phyloP scores from a whole-genome alignment of 1,140 invertebrate genomes.

The Panagrolaimus sp. region DNA sequence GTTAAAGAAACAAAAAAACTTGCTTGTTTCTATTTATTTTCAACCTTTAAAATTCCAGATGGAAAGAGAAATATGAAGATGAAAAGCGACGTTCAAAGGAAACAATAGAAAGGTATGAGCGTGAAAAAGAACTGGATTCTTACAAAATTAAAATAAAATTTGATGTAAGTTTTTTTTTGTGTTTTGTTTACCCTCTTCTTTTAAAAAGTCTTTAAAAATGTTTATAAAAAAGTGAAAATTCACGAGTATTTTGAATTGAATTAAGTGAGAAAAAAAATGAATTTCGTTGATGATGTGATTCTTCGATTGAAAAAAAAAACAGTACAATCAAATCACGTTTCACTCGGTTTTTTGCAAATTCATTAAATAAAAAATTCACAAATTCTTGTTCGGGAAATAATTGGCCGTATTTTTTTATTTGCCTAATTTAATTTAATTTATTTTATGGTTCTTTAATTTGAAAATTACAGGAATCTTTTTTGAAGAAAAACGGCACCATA shows the following conservation, averaged over 20 bases:
- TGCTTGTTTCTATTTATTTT: neutral
- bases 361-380: too few species aligned
- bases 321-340: neutral
- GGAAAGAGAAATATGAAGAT: constrained; percentile 32
- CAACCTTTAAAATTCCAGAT: constrained; percentile 3
- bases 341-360: too few species aligned
- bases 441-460: constrained; percentile 18
- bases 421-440: too few species aligned
- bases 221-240: constrained; percentile 21
- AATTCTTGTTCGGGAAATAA: too few species aligned
- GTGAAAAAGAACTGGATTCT: constrained; percentile 37
- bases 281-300: neutral
- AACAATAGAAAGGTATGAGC: constrained; percentile 26
- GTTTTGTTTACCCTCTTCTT: constrained; percentile 1
- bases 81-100: constrained; percentile 31
- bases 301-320: constrained; percentile 7
- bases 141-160: constrained; percentile 34
- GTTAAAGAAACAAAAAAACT: neutral
- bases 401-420: too few species aligned
- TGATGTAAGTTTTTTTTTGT: too few species aligned
- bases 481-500: too few species aligned
- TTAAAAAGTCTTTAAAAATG: constrained; percentile 22
- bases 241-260: neutral
- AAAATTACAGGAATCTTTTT: constrained; percentile 13
- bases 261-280: too few species aligned